Evolutionary conservation across 2,888 invertebrate species (phyloP).

Genomic region (Trachelus tabidus): DNA sequence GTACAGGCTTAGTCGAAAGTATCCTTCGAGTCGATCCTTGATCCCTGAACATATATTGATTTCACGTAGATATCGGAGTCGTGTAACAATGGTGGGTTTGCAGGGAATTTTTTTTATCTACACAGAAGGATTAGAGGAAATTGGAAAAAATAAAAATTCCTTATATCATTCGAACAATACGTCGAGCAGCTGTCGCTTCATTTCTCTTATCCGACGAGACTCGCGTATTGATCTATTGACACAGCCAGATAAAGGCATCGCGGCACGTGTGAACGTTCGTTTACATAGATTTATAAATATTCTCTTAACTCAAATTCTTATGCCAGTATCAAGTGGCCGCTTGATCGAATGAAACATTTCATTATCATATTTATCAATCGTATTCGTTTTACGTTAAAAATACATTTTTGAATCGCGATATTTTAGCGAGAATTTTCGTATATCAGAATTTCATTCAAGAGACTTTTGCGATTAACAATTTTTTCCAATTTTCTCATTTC

Average conservation of each 20-base stretch:
- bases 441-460: constrained; percentile 12
- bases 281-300: constrained; percentile 6
- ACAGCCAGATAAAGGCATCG: constrained; percentile 21
- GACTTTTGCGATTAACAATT: constrained; percentile 24
- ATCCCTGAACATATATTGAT: not conserved
- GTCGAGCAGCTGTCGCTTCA: constrained; percentile 24
- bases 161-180: constrained; percentile 8
- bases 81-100: not conserved
- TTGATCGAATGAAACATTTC: not conserved
- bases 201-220: constrained; percentile 18
- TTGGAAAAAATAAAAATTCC: not conserved
- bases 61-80: not conserved
- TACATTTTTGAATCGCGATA: constrained; percentile 8
- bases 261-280: constrained; percentile 9
- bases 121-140: not conserved
- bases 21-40: not conserved
- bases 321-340: not conserved
- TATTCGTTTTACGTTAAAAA: constrained; percentile 31
- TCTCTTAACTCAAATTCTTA: not conserved
- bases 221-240: constrained; percentile 33
- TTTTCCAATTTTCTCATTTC: constrained; percentile 19
- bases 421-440: constrained; percentile 13
- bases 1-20: not conserved
- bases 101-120: not conserved
- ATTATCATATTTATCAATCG: constrained; percentile 13